Base-by-base conservation (phyloP, 2,888 invertebrate species). In the Aphidoletes aphidimyza region DNA sequence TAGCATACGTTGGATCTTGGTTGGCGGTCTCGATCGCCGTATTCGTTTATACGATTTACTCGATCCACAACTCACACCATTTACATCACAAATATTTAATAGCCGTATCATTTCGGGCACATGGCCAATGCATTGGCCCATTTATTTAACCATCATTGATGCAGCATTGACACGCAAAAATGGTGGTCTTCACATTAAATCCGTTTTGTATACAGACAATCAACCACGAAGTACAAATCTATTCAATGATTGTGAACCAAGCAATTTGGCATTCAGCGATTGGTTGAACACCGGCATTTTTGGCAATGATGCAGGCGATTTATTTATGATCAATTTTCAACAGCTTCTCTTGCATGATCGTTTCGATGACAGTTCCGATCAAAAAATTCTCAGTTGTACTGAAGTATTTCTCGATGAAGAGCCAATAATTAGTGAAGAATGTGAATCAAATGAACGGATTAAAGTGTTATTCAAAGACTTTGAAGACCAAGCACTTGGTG, bases 81-180 rank as follows among this genome's bases (percentile, higher is more conserved):
- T 81, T 11, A 37, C 36, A 22, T 37, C 36, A 0, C n/a, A 83
- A 5, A 45, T 30, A 39, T 54, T 22, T n/a, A 86, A 86, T 84
- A 88, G 88, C 85, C 85, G 87, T 37, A 59, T 87, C 83, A 86
- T 86, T 26, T 84, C 86, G 17, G 37, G 88, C 0, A 87, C 86
- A 36, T 90, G 90, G 90, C 88, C 89, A 17, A 85, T 88, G 0
- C 39, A 89, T 45, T 89, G 89, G 88, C 88, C 89, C 54, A 86
- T 87, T 5, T 45, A 88, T 3, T 84, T 87, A 0, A 34, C 87
- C 26, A 86, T 87, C 9, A 86, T 86, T 84, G 87, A 87, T 84
- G 88, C 88, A 84, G 36, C 87, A 30, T 17, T 83, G 14, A 30
- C 45, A 2, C 26, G 11, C 1, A 22, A 26, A 30, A 42, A 26